These are phyloP conservation scores for Oophaga sylvatica DNA, from an alignment of 2,797 vertebrate species.

Conservation along the genomic window DNA sequence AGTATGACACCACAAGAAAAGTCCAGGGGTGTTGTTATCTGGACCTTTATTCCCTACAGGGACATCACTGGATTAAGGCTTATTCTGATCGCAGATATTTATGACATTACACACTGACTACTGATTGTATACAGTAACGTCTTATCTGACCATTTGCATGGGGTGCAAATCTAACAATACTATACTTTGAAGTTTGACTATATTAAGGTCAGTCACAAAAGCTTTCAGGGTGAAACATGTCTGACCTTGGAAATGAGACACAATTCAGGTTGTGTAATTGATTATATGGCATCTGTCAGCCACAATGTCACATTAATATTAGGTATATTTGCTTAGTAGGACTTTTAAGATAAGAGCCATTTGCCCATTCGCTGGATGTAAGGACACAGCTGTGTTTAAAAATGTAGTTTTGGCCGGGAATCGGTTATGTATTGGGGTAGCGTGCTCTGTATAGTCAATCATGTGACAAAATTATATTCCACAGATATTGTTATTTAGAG, in stretches of 20 bases:
- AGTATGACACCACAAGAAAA: neutral
- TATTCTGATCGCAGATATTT: neutral
- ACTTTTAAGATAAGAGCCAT: neutral
- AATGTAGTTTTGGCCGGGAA: neutral
- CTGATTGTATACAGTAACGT: neutral
- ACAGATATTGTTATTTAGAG: neutral
- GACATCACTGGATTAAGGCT: neutral
- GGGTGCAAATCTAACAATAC: neutral
- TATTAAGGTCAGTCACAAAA: neutral
- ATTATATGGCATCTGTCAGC: constrained; percentile 12
- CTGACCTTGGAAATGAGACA: neutral
- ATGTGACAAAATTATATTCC: neutral
- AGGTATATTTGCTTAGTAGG: constrained; percentile 4
- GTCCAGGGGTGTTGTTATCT: neutral
- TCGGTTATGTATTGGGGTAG: neutral
- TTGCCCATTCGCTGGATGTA: neutral
- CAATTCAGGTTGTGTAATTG: neutral
- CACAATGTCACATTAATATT: neutral
- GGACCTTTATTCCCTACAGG: neutral
- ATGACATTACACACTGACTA: neutral
- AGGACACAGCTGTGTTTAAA: constrained; percentile 3
- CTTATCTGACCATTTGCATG: neutral
- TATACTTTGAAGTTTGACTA: neutral
- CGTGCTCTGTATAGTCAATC: neutral
- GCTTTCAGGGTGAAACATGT: neutral